Conservation (phyloP, 2,888 invertebrate species). For the Tipula lateralis region DNA sequence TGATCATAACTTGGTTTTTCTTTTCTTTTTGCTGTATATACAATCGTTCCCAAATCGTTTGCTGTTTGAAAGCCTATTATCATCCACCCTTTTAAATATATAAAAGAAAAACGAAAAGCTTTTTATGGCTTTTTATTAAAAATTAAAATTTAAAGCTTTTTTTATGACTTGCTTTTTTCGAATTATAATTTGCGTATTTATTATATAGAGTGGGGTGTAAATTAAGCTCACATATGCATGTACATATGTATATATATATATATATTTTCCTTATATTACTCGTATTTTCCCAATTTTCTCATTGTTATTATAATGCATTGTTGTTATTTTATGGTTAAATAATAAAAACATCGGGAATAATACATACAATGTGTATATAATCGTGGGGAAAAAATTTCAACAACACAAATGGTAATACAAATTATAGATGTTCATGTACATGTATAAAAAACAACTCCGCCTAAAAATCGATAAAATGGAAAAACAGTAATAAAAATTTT, state of each 20-base stretch:
- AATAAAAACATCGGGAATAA: not conserved
- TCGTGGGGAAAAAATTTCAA: not conserved
- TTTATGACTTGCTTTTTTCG: not conserved
- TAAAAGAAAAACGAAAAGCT: not conserved
- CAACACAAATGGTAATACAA: not conserved
- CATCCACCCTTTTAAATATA: not conserved
- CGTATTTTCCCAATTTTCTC: not conserved
- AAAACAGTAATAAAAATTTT: not conserved
- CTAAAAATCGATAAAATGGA: not conserved
- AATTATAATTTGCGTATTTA: not conserved
- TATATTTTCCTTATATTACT: not conserved
- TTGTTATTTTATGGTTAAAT: not conserved
- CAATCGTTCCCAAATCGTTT: not conserved
- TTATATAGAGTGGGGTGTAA: not conserved
- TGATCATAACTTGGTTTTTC: not conserved
- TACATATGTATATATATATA: not conserved
- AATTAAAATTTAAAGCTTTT: slow-evolving; percentile 14
- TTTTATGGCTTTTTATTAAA: not conserved
- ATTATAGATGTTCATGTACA: not conserved
- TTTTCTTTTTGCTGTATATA: not conserved
- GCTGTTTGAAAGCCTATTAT: not conserved
- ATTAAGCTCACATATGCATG: not conserved
- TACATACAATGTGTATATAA: not conserved
- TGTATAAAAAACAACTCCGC: not conserved
- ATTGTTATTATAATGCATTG: slow-evolving; percentile 2